Base-by-base conservation (phyloP, 1,140 invertebrate species). In the Drosophila takahashii region DNA sequence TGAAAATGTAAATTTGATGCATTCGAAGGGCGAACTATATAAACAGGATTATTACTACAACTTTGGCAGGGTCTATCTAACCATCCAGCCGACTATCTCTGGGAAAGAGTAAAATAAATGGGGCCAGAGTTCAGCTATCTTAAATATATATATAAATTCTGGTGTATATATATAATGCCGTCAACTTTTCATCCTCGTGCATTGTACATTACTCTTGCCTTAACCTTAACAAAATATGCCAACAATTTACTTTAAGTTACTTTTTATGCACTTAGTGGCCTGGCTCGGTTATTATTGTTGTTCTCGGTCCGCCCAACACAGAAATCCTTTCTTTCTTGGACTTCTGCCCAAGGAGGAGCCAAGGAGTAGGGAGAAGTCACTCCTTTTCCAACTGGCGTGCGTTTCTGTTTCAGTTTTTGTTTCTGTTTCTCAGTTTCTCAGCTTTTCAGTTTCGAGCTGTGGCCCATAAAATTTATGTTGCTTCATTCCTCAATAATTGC, bases 401-500 rank as follows among this genome's bases (percentile, higher is more conserved):
- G 73, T 76, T 76, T 54, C 34, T 8, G 32, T 11, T 54, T 54
- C 29, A 10, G 45, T 42, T 41, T 58, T 18, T 7, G 27, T 44
- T 53, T 48, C 56, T 18, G 50, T 42, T 54, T 36, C 45, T 48
- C 53, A 36, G 29, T 18, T 32, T 32, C 45, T 34, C 36, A 16
- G 41, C 15, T 69, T 52, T 65, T 26, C 47, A 41, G 58, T 76
- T 76, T 71, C 45, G 32, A 64, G 50, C 50, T 66, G 69, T 72
- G 81, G 74, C 73, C 80, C 73, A 78, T 89, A 84, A 89, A 90
- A 89, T 89, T 89, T 90, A 89, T 89, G 79, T 89, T 90, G 77
- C 77, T 84, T 78, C 84, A 89, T 89, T 89, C 84, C 69, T 90
- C 84, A 89, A 89, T 89, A 89, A 89, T 89, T 89, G 84, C 84